A percentile compares a stretch with the other conserved stretches of the same genome.
Conservation (phyloP, 1,140 invertebrate species). For the Lasaia peninsularis region DNA sequence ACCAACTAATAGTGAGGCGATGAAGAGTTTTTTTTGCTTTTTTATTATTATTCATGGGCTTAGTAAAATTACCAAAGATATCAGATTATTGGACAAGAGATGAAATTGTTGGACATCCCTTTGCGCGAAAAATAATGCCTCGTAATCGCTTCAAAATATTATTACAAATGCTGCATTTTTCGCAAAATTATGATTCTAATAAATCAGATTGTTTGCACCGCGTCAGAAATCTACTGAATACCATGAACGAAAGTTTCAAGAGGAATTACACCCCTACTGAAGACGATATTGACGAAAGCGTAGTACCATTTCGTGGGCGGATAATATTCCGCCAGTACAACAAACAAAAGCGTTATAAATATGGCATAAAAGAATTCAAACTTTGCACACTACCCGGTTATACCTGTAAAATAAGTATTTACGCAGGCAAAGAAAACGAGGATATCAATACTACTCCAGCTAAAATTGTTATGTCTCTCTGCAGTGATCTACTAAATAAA, state of each 20-base stretch:
- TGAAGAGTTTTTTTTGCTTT: neutral
- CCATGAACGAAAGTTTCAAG: neutral
- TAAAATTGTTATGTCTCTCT: neutral
- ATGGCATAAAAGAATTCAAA: slow-evolving; percentile 11
- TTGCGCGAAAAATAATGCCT: neutral
- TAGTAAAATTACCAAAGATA: slow-evolving; percentile 2
- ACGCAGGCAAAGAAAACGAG: neutral
- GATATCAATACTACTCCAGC: neutral
- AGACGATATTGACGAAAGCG: slow-evolving; percentile 2
- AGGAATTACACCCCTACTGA: neutral
- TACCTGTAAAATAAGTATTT: slow-evolving; percentile 6
- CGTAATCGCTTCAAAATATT: slow-evolving; percentile 5
- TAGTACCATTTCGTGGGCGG: slow-evolving; percentile 11
- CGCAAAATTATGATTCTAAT: neutral
- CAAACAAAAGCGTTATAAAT: neutral
- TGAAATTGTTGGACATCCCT: neutral
- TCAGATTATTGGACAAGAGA: neutral
- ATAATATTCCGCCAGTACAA: slow-evolving; percentile 1
- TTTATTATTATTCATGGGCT: slow-evolving; percentile 4
- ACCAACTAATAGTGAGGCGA: neutral
- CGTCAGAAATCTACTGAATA: neutral
- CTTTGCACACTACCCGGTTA: neutral
- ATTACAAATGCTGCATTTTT: neutral
- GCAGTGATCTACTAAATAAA: neutral
- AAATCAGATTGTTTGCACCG: neutral